phyloP scores from a whole-genome alignment of 2,888 invertebrate species.

The Podotricha telesiphe region DNA sequence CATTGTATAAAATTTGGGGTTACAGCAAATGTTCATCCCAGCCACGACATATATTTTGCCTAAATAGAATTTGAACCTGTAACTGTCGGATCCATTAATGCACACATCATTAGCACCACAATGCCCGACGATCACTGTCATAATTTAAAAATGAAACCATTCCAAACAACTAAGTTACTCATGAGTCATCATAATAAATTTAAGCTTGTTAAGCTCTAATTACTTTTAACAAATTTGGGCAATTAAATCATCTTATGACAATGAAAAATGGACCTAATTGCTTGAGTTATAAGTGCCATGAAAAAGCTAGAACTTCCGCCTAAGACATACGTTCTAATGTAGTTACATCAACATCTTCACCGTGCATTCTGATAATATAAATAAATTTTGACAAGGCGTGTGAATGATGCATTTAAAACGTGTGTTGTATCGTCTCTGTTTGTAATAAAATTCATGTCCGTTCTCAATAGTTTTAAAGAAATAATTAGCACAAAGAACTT shows the following conservation, averaged over 20 bases:
- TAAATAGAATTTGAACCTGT: too few species aligned
- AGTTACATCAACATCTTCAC: constrained; percentile 20
- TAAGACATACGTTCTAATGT: not conserved
- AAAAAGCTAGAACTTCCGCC: constrained; percentile 29
- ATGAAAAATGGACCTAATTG: constrained; percentile 38
- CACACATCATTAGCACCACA: not conserved
- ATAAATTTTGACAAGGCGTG: constrained; percentile 38
- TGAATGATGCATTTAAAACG: constrained; percentile 35
- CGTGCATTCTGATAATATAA: constrained; percentile 16
- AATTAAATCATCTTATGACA: constrained; percentile 48
- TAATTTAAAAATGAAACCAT: constrained; percentile 19
- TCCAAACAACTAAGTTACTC: constrained; percentile 24
- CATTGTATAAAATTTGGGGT: too few species aligned
- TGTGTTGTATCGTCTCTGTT: constrained; percentile 3
- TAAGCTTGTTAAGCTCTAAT: constrained; percentile 52
- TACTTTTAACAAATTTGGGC: constrained; percentile 53
- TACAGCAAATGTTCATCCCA: too few species aligned
- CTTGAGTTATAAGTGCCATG: constrained; percentile 26
- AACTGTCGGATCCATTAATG: not conserved
- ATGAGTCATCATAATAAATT: constrained; percentile 47
- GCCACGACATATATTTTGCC: too few species aligned
- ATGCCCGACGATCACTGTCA: constrained; percentile 4
- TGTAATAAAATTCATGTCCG: constrained; percentile 24
- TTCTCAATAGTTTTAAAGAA: constrained; percentile 23
- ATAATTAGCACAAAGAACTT: not conserved